A percentile compares a stretch with the other conserved stretches of the same genome.
Conservation (phyloP, 2,113 vertebrate genomes). For the Actinemys pallida region DNA sequence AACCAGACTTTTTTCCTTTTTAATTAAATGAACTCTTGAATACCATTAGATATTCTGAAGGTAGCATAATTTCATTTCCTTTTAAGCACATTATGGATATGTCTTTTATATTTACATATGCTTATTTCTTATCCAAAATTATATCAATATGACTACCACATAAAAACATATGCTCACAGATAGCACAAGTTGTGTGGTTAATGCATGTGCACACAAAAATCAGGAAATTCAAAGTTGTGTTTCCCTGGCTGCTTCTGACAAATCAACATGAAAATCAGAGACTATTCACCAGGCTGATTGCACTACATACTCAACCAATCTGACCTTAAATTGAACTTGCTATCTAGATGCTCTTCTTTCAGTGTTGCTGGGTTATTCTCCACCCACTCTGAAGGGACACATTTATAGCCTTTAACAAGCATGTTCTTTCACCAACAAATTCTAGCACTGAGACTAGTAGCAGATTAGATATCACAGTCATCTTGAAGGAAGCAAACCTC, state of each 20-base stretch:
- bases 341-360: not conserved
- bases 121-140: not conserved
- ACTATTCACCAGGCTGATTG: not conserved
- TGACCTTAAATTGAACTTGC: rapidly evolving
- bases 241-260: not conserved
- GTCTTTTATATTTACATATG: not conserved
- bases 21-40: constrained; percentile 47
- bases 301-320: not conserved
- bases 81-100: not conserved
- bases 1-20: not conserved
- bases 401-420: rapidly evolving
- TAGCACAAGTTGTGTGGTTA: not conserved
- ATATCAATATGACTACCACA: not conserved
- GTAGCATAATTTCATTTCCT: not conserved
- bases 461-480: not conserved
- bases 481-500: not conserved
- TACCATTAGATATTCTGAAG: constrained; percentile 28
- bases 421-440: rapidly evolving
- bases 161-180: not conserved
- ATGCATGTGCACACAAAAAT: rapidly evolving
- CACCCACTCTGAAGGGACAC: not conserved
- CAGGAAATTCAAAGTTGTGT: rapidly evolving
- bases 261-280: not conserved
- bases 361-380: not conserved
- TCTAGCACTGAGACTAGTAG: rapidly evolving